Evolutionary conservation across 2,113 vertebrate species (phyloP), one percentile per base, ranked within the genome.

Genomic region (Carassius carassius): DNA sequence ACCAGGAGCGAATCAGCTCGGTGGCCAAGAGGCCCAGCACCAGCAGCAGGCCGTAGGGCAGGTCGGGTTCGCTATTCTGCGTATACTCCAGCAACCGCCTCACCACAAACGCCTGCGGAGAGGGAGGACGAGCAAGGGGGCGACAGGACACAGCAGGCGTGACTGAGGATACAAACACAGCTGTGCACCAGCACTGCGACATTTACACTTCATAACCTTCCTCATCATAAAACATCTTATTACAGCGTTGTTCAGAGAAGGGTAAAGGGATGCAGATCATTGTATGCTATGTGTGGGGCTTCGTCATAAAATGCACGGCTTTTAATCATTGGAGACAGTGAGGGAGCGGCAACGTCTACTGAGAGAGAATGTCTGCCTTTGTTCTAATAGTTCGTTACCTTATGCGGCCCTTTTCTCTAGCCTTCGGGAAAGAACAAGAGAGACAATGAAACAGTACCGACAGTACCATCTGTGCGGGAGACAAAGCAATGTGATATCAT

Each of bases 61-160:
- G 94, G 90, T 97, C 93, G 11, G 95, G 93, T 49, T 95, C 94
- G 86, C 89, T 92, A 90, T 92, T 93, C 88, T 97, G 95, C 62
- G 96, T 95, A 69, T 98, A 98, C 89, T 98, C 97, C 92, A 98
- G 92, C 78, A 98, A 95, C 56, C 96, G 96, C 90, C 96, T 96
- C 94, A 98, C 97, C 93, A 98, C 92, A 29, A 98, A 97, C 0
- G 97, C 97, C 97, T 98, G 95, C 93, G 95, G 95, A 92, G 94
- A 95, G 90, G 95, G 86, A 62, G 84, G 95, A 89, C 94, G 95
- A 94, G 96, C 91, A 95, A 86, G 51, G 94, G 91, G 95, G 90
- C 95, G 84, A 77, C 84, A 92, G 87, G 89, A 90, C 76, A 90
- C 88, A 89, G 87, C 81, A 58, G 0, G 93, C 87, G 90, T 96